Base-by-base conservation (phyloP, 2,113 vertebrate species). In the Epinephelus fuscoguttatus region DNA sequence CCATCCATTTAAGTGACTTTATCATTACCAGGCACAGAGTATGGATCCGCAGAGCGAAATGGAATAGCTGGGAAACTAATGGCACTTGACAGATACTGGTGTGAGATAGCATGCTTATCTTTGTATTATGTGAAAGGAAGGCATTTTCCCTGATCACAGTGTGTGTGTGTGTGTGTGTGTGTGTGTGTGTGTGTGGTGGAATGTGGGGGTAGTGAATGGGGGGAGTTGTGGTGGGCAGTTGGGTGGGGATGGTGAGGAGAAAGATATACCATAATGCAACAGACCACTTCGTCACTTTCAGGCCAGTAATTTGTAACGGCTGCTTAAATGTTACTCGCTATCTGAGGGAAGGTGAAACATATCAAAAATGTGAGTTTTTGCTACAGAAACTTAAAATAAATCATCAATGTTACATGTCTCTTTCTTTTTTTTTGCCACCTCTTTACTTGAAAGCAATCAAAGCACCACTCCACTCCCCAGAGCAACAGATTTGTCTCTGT, bases 1-100 rank as follows among this genome's bases (percentile, higher is more conserved):
- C 80, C 78, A 93, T 95, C 86, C 84, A 90, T 93, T 94, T 87
- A 90, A 93, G 75, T 88, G 91, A 94, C 90, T 94, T 93, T 90
- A 92, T 92, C 84, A 76, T 93, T 90, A 91, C 80, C 49, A 88
- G 86, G 87, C 86, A 83, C 72, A 52, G 80, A 81, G 81, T 91
- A 88, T 89, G 80, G 89, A 92, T 92, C 80, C 77, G 76, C 86
- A 60, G 49, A 80, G 88, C 30, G 55, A 93, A 94, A 94, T 92
- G 85, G 88, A 90, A 93, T 86, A 64, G 84, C 89, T 64, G 89
- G 74, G 78, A 91, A 94, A 91, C 86, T 93, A 94, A 94, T 93
- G 93, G 84, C 87, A 94, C 93, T 94, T 89, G 88, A 92, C 91
- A 90, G 88, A 93, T 92, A 89, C 84, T 90, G 91, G 84, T 81